Base-by-base conservation (phyloP, 2,888 invertebrate species). In the Colostygia pectinataria region DNA sequence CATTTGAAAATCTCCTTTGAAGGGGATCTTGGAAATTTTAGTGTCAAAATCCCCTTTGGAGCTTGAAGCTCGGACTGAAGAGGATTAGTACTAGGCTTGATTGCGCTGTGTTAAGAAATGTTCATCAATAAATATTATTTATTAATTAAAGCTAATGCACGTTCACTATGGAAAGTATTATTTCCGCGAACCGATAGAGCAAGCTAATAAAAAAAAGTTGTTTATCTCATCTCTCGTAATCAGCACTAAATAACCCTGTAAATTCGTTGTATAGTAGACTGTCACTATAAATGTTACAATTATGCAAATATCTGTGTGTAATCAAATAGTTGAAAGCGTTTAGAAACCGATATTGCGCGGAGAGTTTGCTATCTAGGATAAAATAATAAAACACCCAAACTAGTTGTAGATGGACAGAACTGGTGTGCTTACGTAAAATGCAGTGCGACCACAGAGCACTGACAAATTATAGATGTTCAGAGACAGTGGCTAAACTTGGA, bases 321-420 rank as follows among this genome's bases (percentile, higher is more conserved):
- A 61, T 66, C 63, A 57, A 66, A 68, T 60, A 68, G 58, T 67
- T 60, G 62, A 59, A 59, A 52, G 56, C 38, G 65, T 71, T 73
- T 74, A 68, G 71, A 70, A 68, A 68, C 64, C 68, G 66, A 75
- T 75, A 73, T 67, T 67, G 68, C 59, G 69, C 65, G 55, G 59
- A 29, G 59, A 37, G 15, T 20, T 39, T 15, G 40, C 61, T 71
- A 78, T 71, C 70, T 78, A 77, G 79, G 76, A 79, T 80, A 71
- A 65, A 62, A 78, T 73, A 80, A 79, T 80, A 81, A 76, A 71
- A 71, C 68, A 72, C 68, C 58, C 29, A 68, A 77, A 74, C 67
- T 63, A 66, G 74, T 71, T 65, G 31, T 37, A 63, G 62, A 58
- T 41, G 53, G 38, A 42, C 43, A 53, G 33, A 47, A 53, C 53